A percentile compares a stretch with the other conserved stretches of the same genome.
phyloP scores from a whole-genome alignment of 1,140 invertebrate genomes.

The Caenorhabditis tropicalis region DNA sequence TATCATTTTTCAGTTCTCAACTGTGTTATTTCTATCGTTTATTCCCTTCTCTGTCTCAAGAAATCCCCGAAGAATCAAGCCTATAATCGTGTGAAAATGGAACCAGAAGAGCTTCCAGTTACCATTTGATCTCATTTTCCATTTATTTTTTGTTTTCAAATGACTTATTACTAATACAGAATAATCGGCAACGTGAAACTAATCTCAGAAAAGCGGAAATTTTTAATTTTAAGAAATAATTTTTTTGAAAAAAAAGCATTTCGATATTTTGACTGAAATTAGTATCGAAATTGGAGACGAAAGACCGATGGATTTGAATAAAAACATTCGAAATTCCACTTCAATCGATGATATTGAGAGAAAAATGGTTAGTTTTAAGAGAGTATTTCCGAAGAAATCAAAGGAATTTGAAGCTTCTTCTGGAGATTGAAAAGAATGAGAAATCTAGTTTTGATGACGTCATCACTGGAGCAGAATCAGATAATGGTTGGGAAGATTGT shows the following conservation, averaged over 20 bases:
- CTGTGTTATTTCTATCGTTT: conserved; percentile 14
- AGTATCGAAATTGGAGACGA: conserved; percentile 9
- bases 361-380: neutral
- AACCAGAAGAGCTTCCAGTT: conserved; percentile 10
- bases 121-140: neutral
- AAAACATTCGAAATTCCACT: neutral
- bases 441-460: conserved; percentile 19
- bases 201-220: neutral
- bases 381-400: neutral
- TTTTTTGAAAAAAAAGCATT: neutral
- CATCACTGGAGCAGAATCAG: neutral
- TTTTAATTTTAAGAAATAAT: neutral
- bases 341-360: neutral
- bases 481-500: conserved; percentile 4
- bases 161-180: neutral
- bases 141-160: too few species aligned
- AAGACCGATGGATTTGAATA: neutral
- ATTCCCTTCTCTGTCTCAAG: neutral
- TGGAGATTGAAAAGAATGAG: conserved; percentile 20
- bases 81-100: conserved; percentile 11
- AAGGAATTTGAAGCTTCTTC: neutral
- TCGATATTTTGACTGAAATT: neutral
- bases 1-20: conserved; percentile 17
- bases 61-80: conserved; percentile 26
- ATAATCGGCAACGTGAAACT: neutral